A percentile compares a stretch with the other conserved stretches of the same genome.
Conservation (phyloP, 1,140 invertebrate species). For the Anoplophora glabripennis region DNA sequence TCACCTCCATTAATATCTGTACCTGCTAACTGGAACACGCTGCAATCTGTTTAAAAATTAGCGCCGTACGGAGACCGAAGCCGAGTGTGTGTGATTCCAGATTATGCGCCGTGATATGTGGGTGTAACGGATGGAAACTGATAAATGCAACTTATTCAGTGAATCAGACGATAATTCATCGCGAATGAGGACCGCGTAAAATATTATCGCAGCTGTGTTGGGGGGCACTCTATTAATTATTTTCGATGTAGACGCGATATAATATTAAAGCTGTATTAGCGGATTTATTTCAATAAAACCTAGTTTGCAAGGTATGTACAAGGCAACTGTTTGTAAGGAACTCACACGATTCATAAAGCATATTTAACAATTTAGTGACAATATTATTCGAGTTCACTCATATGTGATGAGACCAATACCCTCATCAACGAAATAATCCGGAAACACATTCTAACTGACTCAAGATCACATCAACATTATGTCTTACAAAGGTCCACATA, state of each 20-base stretch:
- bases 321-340: too few relatives aligned
- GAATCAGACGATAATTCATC: constrained; percentile 24
- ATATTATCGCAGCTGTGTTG: constrained; percentile 16
- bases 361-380: too few relatives aligned
- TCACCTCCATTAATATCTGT: constrained; percentile 32
- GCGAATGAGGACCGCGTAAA: constrained; percentile 17
- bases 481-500: too few relatives aligned
- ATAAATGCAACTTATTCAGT: constrained; percentile 27
- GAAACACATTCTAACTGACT: too few relatives aligned
- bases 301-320: too few relatives aligned
- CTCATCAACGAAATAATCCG: too few relatives aligned
- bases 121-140: constrained; percentile 25
- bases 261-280: too few relatives aligned
- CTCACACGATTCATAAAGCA: too few relatives aligned
- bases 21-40: constrained; percentile 30
- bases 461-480: too few relatives aligned
- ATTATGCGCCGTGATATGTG: constrained; percentile 26
- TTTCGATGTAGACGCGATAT: constrained; percentile 1
- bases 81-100: constrained; percentile 25
- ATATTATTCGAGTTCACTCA: too few relatives aligned
- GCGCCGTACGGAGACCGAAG: constrained; percentile 1
- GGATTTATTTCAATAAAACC: too few relatives aligned
- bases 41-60: constrained; percentile 19
- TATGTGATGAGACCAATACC: too few relatives aligned
- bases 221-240: constrained; percentile 16